Evolutionary conservation across 2,113 vertebrate species (phyloP), one percentile per base, ranked within the genome.

Genomic region (Hippocampus guttulatus): DNA sequence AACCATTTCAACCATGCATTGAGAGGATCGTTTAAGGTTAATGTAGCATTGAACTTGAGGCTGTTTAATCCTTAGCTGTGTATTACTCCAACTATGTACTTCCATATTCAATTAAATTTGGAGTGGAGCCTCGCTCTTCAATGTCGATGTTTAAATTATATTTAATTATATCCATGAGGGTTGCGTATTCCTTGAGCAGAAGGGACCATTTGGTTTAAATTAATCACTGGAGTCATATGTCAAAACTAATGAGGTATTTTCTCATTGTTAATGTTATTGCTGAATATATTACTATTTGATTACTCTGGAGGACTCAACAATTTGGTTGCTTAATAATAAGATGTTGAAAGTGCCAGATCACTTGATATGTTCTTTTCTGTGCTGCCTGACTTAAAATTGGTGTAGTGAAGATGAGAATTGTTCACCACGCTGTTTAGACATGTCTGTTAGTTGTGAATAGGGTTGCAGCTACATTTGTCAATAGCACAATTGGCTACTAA

Each of bases 151-250:
- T 76, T 75, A 74, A 79, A 84, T 85, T 81, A 76, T 81, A 67
- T 81, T 88, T 85, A 84, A 87, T 88, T 70, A 75, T 85, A 77
- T 85, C 78, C 82, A 85, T 88, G 84, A 85, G 73, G 75, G 75
- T 83, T 68, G 82, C 75, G 70, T 73, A 79, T 79, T 79, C 71
- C 71, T 83, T 70, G 30, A 81, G 87, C 47, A 81, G 64, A 80
- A 74, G 83, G 63, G 25, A 41, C 61, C 21, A 77, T 80, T 75
- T 74, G 70, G 70, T 61, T 77, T 77, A 41, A 81, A 75, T 84
- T 60, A 67, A 76, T 84, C 40, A 33, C 64, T 81, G 52, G 47
- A 67, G 71, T 74, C 52, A 58, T 67, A 75, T 70, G 71, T 77
- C 41, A 75, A 52, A 68, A 73, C 80, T 70, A 75, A 78, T 65